Evolutionary conservation across 1,140 invertebrate genomes (phyloP).

Genomic region (Frieseomelitta varia): DNA sequence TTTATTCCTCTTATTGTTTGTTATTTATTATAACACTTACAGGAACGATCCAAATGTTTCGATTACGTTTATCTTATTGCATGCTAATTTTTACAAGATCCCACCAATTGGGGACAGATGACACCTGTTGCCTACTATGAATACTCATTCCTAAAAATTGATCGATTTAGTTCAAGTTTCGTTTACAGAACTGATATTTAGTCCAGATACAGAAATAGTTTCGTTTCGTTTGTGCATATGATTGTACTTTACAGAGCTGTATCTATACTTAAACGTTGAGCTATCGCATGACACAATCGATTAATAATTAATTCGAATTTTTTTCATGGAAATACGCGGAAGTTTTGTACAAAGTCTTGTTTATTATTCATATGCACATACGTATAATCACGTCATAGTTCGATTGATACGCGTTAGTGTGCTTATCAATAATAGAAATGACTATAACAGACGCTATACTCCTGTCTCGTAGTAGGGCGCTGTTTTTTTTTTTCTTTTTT

Average conservation of each 20-base stretch:
- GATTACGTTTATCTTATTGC: not conserved
- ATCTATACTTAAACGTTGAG: slow-evolving; percentile 64
- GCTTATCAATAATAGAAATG: slow-evolving; percentile 8
- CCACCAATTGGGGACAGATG: not conserved
- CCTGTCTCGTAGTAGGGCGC: not conserved
- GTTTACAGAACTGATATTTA: slow-evolving; percentile 27
- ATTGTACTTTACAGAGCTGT: slow-evolving; percentile 74
- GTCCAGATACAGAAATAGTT: slow-evolving; percentile 76
- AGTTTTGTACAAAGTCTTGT: slow-evolving; percentile 73
- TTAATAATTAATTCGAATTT: slow-evolving; percentile 52
- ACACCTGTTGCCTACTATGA: not conserved
- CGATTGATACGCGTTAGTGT: slow-evolving; percentile 39
- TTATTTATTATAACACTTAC: not conserved
- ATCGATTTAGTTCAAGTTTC: not conserved
- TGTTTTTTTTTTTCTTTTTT: no score
- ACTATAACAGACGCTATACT: not conserved
- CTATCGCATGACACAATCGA: slow-evolving; percentile 13
- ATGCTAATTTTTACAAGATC: slow-evolving; percentile 5
- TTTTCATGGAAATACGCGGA: slow-evolving; percentile 57
- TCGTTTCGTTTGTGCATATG: slow-evolving; percentile 69
- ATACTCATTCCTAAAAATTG: not conserved
- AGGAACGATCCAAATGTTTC: slow-evolving; percentile 1
- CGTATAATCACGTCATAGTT: slow-evolving; percentile 49
- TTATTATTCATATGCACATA: slow-evolving; percentile 62
- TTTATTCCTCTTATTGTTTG: not conserved